These are phyloP conservation scores for Mustelus asterias DNA, from an alignment of 2,113 vertebrate species.

Conservation along the genomic window DNA sequence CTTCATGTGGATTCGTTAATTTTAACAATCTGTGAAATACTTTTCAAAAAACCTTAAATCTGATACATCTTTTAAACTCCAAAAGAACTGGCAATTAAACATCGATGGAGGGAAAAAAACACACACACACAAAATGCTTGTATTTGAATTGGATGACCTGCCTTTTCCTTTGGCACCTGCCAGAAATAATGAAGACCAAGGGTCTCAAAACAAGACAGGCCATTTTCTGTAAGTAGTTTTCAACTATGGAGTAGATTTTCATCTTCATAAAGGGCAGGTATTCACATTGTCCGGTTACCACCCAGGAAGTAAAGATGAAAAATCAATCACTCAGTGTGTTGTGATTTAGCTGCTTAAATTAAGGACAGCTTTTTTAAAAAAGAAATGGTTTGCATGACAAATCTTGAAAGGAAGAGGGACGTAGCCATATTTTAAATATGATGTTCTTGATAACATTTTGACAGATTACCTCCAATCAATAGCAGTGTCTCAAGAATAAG, in stretches of 20 bases:
- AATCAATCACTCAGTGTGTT: not conserved
- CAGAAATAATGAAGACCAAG: not conserved
- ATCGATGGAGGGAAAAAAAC: not conserved
- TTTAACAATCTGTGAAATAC: not conserved
- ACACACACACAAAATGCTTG: not conserved
- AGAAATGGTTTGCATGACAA: not conserved
- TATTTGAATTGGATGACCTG: not conserved
- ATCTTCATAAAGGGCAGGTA: not conserved
- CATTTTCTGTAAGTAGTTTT: not conserved
- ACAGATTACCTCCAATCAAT: not conserved
- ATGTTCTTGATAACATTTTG: not conserved
- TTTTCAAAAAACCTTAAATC: not conserved
- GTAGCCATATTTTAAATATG: not conserved
- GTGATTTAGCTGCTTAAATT: not conserved
- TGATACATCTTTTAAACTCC: not conserved
- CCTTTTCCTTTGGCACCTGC: not conserved
- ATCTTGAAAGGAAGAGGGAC: not conserved
- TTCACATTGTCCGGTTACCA: not conserved
- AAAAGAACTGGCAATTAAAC: not conserved
- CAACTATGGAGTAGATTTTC: not conserved
- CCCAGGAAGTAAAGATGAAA: not conserved
- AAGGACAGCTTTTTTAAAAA: not conserved
- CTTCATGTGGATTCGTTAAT: not conserved
- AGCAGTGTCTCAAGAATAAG: not conserved
- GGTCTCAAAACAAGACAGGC: not conserved